A percentile compares a stretch with the other conserved stretches of the same genome.
phyloP scores from a whole-genome alignment of 2,113 vertebrate species.

The Python bivittatus region DNA sequence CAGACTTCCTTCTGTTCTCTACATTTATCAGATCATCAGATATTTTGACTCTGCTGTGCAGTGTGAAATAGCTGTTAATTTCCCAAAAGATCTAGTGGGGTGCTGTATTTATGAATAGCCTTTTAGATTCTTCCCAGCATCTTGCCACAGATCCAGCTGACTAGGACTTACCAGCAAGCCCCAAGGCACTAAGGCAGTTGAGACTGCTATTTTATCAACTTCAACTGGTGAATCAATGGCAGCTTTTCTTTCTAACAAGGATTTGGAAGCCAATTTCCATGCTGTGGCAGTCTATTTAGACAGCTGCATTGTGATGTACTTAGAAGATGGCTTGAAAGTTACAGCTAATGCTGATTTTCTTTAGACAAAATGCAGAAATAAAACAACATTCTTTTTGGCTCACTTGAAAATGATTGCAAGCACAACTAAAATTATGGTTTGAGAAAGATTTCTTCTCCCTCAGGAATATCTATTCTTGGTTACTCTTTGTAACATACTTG shows the following conservation, averaged over 20 bases:
- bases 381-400: background rate
- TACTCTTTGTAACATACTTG: background rate
- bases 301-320: background rate
- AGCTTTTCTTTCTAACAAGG: background rate
- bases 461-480: background rate
- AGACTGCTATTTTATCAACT: background rate
- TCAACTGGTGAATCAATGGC: background rate
- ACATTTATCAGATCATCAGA: background rate
- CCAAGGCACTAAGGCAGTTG: background rate
- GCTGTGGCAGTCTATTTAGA: background rate
- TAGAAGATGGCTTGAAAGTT: background rate
- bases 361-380: background rate
- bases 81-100: background rate
- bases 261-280: background rate
- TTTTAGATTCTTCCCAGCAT: background rate
- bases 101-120: background rate
- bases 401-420: background rate
- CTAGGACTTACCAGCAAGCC: background rate
- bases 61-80: conserved; percentile 13
- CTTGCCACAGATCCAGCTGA: background rate
- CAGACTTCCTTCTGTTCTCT: conserved; percentile 30
- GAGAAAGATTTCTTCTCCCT: background rate
- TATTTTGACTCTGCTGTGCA: background rate
- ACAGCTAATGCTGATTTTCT: background rate
- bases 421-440: background rate